Evolutionary conservation across 1,140 invertebrate species (phyloP), one percentile per base, ranked within the genome.

Genomic region (Lepidurus couesii): DNA sequence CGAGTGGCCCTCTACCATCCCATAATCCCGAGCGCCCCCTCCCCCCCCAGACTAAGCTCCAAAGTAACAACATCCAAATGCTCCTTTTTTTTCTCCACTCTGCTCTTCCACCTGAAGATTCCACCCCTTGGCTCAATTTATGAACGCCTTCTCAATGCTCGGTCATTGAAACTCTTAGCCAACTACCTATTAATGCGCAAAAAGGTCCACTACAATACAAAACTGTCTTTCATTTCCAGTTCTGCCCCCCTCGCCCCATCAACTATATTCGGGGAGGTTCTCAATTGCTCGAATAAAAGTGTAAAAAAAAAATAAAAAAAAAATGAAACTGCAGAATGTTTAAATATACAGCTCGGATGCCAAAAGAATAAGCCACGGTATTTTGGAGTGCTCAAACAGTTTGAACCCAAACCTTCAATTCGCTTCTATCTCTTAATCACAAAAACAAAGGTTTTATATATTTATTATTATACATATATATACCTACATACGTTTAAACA

Each of bases 121-220:
- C 53, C 53, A 65, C 53, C 53, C 53, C 53, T 65, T 16, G 53
- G 9, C 53, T 65, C 53, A 65, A 65, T 65, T 65, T 65, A 65
- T 65, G 53, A 65, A 65, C 53, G 53, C 53, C 53, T 65, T 65
- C 53, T 65, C 53, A 34, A 65, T 65, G 53, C 53, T 65, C 53
- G 8, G 53, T 65, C 53, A 65, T 65, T 21, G 53, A 65, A 65
- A 65, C 53, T 65, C 53, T 65, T 65, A 7, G 53, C 53, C 53
- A 65, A 65, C 53, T 65, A 65, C 53, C 53, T 65, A 65, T 65
- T 65, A 65, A 65, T 65, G 21, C n/a, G 21, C n/a, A 65, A n/a
- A 65, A 65, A 65, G 53, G 8, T 65, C 53, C 13, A 65, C 53
- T 65, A 21, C 53, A 21, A 65, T 65, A 21, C 53, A 13, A 16